Evolutionary conservation across 2,797 vertebrate genomes (phyloP), one percentile per base, ranked within the genome.

Genomic region (Podarcis lilfordi): DNA sequence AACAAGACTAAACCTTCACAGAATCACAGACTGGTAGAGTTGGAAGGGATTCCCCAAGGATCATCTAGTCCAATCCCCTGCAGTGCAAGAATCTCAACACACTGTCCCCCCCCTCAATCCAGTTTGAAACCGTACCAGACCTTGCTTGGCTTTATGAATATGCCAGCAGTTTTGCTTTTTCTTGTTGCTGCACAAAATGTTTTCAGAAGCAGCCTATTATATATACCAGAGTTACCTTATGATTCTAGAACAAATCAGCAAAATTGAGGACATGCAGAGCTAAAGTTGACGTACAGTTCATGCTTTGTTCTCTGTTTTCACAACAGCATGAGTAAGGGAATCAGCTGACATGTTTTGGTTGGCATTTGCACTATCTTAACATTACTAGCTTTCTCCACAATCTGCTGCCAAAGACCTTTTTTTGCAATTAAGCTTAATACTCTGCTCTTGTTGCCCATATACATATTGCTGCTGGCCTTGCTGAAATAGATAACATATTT

Each of bases 221-320:
- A 23, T 79, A 88, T 29, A 43, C 29, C 13, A 27, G 92, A 66
- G 66, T 64, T 84, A 29, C 55, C 89, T 91, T 64, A 84, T 50
- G 37, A 80, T 35, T 84, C 27, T 82, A 74, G n/a, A 78, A 90
- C 89, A 82, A 84, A 90, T 84, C 81, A 77, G 37, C 15, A 68
- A 88, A 93, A 92, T 27, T 50, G 6, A 0, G 50, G 3, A 72
- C n/a, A 29, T 55, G 29, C 55, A 9, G 61, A 83, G 81, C 85
- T 90, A 82, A n/a, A 84, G 68, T 15, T 90, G 2, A 83, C 29
- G 50, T 72, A 71, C 86, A 82, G 72, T 90, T 85, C 89, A 82
- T 85, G 79, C 86, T 88, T 79, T 92, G 77, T 91, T 45, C 77
- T 85, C 77, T 90, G 71, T 79, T 91, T 88, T 91, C 27, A 61